Base-by-base conservation (phyloP, 2,797 vertebrate genomes). In the Helicolenus hilgendorfi region DNA sequence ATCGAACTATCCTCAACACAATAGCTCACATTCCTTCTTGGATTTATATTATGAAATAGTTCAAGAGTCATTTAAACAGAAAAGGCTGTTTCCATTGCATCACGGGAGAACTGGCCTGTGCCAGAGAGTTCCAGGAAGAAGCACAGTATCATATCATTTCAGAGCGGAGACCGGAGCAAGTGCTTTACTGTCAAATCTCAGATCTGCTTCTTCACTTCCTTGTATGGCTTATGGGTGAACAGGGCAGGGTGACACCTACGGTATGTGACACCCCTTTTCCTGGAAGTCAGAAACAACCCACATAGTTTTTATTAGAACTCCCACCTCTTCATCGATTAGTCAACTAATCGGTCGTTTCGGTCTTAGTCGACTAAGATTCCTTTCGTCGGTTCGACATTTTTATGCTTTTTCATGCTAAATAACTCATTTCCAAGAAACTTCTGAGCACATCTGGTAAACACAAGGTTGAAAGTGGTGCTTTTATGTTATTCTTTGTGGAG, bases 1-100 rank as follows among this genome's bases (percentile, higher is more conserved):
- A 1, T 56, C 5, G 36, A 77, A 55, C 53, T 60, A 72, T 13
- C 36, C 69, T 86, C 56, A 79, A 77, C 55, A 81, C 59, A 84
- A 81, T 65, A 9, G 7, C 53, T 75, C 20, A 15, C 73, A 82
- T 94, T 95, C 79, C 73, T 81, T 14, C 9, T 4, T 71, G 55
- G 70, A 77, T 86, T 83, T 74, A 55, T 53, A 2, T 85, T 58
- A 73, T 85, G 63, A 93, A 88, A 87, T 83, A 63, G 81, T 76
- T 83, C 72, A 69, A 83, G 67, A 76, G 79, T 77, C 22, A n/a
- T 85, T 92, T 77, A 78, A 86, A 84, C 77, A 84, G 72, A 69
- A 59, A 63, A 58, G 75, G 33, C 6, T 36, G 74, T 94, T 95
- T 94, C 91, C 92, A 95, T 93, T 93, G 86, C 92, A 90, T 92